Conservation (phyloP, 2,888 invertebrate genomes). For the Calliphora vomitoria region DNA sequence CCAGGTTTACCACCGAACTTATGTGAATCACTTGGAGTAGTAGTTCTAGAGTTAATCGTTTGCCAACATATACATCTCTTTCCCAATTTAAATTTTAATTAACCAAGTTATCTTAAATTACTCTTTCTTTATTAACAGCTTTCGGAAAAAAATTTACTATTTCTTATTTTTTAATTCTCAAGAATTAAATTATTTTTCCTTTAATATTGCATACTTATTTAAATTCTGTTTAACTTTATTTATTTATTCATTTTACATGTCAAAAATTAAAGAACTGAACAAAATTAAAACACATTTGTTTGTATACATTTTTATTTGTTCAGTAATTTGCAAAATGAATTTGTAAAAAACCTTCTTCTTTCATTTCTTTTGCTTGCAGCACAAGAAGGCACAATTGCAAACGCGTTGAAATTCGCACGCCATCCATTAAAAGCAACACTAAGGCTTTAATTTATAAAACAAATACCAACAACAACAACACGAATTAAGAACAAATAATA, state of each 20-base stretch:
- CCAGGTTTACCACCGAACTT: too few relatives aligned
- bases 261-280: background rate
- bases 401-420: conserved; percentile 74
- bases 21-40: too few relatives aligned
- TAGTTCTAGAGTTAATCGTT: too few relatives aligned
- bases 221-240: conserved; percentile 20
- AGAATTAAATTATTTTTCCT: too few relatives aligned
- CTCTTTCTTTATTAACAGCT: too few relatives aligned
- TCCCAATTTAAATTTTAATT: too few relatives aligned
- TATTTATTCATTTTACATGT: conserved; percentile 40
- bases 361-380: background rate
- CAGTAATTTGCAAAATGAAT: conserved; percentile 63
- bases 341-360: conserved; percentile 37
- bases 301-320: conserved; percentile 54
- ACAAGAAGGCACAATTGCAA: conserved; percentile 43
- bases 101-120: too few relatives aligned
- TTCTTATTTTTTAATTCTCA: too few relatives aligned
- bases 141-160: too few relatives aligned
- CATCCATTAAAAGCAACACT: conserved; percentile 70
- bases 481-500: conserved; percentile 68
- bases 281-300: conserved; percentile 29
- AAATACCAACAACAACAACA: conserved; percentile 60
- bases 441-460: conserved; percentile 68
- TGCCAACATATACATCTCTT: too few relatives aligned
- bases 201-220: background rate